These are phyloP conservation scores for Hystrix brachyura DNA, from an alignment of 2,113 vertebrate species.

Conservation along the genomic window DNA sequence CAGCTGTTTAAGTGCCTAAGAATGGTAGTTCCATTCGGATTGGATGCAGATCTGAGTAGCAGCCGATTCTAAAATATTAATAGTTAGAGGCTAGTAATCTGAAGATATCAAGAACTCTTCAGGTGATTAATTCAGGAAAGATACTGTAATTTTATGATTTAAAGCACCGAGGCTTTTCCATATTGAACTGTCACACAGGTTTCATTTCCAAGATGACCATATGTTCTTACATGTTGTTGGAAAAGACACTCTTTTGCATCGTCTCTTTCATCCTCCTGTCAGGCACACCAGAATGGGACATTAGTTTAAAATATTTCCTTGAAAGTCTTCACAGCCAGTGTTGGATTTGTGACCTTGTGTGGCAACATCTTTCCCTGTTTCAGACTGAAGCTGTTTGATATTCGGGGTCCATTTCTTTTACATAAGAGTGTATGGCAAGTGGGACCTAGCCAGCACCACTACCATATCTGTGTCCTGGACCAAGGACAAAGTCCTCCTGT, in stretches of 20 bases:
- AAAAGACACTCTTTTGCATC: not conserved
- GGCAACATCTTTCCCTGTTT: not conserved
- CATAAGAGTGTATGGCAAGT: not conserved
- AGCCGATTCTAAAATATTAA: not conserved
- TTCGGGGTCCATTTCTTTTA: not conserved
- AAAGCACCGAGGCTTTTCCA: not conserved
- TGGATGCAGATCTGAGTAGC: not conserved
- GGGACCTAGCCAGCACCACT: not conserved
- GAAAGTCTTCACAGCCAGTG: not conserved
- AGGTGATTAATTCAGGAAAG: not conserved
- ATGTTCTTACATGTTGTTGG: not conserved
- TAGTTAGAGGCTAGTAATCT: not conserved
- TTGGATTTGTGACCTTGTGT: not conserved
- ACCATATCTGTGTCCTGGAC: not conserved
- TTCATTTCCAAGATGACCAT: not conserved
- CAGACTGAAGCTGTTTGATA: not conserved
- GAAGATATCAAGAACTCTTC: not conserved
- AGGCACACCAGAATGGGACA: not conserved
- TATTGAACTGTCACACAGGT: not conserved
- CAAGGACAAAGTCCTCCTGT: not conserved
- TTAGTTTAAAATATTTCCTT: not conserved
- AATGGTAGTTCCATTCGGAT: not conserved
- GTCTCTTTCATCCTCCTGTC: not conserved
- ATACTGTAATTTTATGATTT: not conserved
- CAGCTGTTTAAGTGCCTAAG: not conserved